Evolutionary conservation across 2,888 invertebrate genomes (phyloP), one percentile per base, ranked within the genome.

Genomic region (Danaus chrysippus): DNA sequence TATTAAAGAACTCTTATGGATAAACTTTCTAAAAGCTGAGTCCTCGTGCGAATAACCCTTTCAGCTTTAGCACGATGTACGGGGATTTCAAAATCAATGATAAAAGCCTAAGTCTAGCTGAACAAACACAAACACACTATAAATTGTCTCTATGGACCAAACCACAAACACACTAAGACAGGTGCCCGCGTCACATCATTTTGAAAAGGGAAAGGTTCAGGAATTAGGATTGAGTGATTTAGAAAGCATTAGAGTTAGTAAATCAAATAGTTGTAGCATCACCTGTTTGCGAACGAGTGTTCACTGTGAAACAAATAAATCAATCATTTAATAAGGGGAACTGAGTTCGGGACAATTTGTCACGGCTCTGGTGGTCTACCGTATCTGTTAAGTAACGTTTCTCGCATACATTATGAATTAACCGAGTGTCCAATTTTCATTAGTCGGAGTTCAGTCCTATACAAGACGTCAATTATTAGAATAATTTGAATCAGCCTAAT

Each of bases 261-360:
- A 86, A 88, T 88, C 88, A 86, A 81, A 77, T 76, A 78, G 78
- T 76, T 73, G 74, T 77, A 76, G 72, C 73, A 74, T 83, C 83
- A 87, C 86, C 87, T 88, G 87, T 86, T 84, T 83, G 78, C 71
- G 67, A 69, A 72, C 74, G 71, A 69, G 63, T 68, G 71, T 75
- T 71, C 70, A 71, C 76, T 71, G 71, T 67, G 75, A 70, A 70
- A 72, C 71, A 74, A 78, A 87, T 87, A 84, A 84, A 90, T 90
- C 88, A 89, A 89, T 89, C 90, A 88, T 84, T 85, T 87, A 86
- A 86, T 89, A 83, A 86, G 76, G 75, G 73, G 71, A 70, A 73
- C 72, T 73, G 70, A 68, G 68, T 68, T 72, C 70, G 72, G 69
- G 68, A 74, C 80, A 77, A 87, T 89, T 89, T 88, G 87, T 88